Evolutionary conservation across 1,140 invertebrate species (phyloP).

Genomic region (Harpegnathos saltator): DNA sequence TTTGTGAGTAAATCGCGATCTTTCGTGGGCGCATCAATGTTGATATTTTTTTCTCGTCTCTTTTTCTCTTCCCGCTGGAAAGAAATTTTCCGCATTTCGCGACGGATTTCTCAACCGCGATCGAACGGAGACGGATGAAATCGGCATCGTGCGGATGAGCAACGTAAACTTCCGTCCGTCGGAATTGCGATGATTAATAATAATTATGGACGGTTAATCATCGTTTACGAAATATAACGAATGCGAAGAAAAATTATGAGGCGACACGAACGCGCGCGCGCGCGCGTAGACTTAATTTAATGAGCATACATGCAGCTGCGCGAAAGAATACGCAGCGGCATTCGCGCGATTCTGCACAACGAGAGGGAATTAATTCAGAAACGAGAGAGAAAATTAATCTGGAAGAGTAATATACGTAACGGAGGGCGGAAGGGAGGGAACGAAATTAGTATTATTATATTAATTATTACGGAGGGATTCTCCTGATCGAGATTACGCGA

Average conservation of each 20-base stretch:
- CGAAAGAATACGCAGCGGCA: not conserved
- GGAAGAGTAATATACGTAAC: too few species aligned
- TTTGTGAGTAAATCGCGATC: too few species aligned
- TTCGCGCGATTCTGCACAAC: not conserved
- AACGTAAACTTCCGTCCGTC: too few species aligned
- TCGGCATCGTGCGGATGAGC: too few species aligned
- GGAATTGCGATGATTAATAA: too few species aligned
- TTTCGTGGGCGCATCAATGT: not conserved
- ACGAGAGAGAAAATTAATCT: not conserved
- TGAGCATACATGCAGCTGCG: not conserved
- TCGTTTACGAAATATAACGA: not conserved
- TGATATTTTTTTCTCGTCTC: not conserved
- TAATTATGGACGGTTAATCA: not conserved
- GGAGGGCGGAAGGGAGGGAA: too few species aligned
- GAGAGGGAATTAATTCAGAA: not conserved
- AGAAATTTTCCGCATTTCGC: not conserved
- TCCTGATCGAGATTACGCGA: too few species aligned
- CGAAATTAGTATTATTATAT: too few species aligned
- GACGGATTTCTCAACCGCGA: not conserved
- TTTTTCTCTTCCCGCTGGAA: not conserved
- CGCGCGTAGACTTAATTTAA: constrained; percentile 21
- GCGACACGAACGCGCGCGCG: not conserved
- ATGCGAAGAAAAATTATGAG: not conserved
- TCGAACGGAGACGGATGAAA: too few species aligned
- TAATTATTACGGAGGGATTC: not conserved